A percentile compares a stretch with the other conserved stretches of the same genome.
Evolutionary conservation across 2,888 invertebrate species (phyloP).

Genomic region (Cepaea hortensis): DNA sequence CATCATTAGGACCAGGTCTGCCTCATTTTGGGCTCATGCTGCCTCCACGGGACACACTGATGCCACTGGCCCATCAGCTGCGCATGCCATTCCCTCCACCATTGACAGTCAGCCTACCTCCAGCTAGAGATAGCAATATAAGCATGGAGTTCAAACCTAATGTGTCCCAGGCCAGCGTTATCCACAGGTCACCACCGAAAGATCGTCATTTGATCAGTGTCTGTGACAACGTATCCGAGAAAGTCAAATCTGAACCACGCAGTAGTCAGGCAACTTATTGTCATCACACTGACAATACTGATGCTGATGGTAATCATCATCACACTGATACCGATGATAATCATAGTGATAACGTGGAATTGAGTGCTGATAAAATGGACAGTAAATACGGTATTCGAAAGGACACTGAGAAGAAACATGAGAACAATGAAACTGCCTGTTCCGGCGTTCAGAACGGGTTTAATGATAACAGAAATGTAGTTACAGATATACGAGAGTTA

Average conservation of each 20-base stretch:
- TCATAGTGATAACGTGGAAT: background rate
- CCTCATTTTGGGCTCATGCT: conserved; percentile 39
- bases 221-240: background rate
- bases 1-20: background rate
- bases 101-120: background rate
- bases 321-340: background rate
- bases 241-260: background rate
- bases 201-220: background rate
- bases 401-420: background rate
- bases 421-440: background rate
- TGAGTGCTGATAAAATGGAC: background rate
- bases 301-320: background rate
- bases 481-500: background rate
- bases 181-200: conserved; percentile 1
- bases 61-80: conserved; percentile 26
- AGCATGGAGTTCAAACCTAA: background rate
- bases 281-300: background rate
- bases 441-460: background rate
- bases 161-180: background rate
- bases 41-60: background rate
- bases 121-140: background rate
- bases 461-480: conserved; percentile 2
- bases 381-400: background rate
- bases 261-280: too few species aligned
- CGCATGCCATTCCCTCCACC: conserved; percentile 1